These are phyloP conservation scores for Notamacropus eugenii DNA, from an alignment of 2,797 vertebrate species.

Conservation along the genomic window DNA sequence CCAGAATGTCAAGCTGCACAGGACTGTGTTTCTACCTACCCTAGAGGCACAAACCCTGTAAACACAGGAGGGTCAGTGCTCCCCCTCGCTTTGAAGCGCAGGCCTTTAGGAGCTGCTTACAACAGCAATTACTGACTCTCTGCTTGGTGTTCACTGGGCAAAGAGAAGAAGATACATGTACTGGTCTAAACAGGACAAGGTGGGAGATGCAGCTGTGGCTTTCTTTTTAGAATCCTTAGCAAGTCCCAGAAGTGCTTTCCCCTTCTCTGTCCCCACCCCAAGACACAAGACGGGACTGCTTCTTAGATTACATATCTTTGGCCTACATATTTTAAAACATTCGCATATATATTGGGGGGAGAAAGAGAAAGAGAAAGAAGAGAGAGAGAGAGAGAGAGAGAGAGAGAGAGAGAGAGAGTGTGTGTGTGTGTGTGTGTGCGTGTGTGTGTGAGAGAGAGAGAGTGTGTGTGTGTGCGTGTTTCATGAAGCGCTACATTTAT, in stretches of 20 bases:
- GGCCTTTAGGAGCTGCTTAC: slow-evolving; percentile 9
- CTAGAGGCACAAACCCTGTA: slow-evolving; percentile 24
- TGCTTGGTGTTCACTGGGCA: neutral
- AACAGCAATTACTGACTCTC: slow-evolving; percentile 41
- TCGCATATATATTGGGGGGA: neutral
- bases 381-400: no score
- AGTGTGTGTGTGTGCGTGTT: neutral
- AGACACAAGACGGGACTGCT: slow-evolving; percentile 34
- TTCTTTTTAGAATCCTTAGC: slow-evolving; percentile 50
- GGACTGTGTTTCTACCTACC: slow-evolving; percentile 9
- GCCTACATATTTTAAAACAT: slow-evolving; percentile 38
- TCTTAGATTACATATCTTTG: slow-evolving; percentile 60
- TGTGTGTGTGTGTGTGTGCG: no score
- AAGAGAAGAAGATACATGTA: neutral
- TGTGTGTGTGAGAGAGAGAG: no score
- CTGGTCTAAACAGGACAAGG: slow-evolving; percentile 13
- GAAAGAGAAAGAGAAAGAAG: no score
- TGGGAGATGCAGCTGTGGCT: neutral
- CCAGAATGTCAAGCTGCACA: neutral
- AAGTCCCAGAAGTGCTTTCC: neutral
- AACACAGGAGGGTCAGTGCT: neutral
- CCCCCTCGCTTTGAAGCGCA: slow-evolving; percentile 18
- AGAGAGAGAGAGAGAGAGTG: no score
- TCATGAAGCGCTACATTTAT: neutral
- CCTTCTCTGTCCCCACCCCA: neutral